phyloP scores from a whole-genome alignment of 2,797 vertebrate species.

The Cossypha polioptera region DNA sequence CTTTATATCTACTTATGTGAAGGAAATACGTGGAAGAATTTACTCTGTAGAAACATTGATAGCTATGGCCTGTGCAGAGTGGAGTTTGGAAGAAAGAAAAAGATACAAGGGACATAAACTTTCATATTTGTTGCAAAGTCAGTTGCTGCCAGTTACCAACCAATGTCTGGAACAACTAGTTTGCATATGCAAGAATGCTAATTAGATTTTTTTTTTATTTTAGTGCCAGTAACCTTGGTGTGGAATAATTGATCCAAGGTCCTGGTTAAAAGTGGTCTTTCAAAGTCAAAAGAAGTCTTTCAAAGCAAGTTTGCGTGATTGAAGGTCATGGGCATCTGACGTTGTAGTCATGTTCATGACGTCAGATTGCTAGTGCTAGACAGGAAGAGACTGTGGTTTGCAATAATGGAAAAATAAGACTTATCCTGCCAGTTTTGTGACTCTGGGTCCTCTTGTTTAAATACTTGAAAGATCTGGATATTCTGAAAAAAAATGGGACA shows the following conservation, averaged over 20 bases:
- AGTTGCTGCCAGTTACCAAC: conserved; percentile 9
- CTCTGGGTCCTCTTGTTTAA: conserved; percentile 60
- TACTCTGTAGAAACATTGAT: background rate
- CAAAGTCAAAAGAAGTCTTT: background rate
- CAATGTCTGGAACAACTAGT: background rate
- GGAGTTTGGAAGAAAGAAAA: background rate
- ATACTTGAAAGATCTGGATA: conserved; percentile 46
- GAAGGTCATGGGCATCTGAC: conserved; percentile 38
- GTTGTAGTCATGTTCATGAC: conserved; percentile 25
- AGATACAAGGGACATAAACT: background rate
- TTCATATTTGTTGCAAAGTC: background rate
- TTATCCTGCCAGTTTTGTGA: conserved; percentile 42
- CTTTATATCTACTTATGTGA: background rate
- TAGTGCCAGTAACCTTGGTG: conserved; percentile 33
- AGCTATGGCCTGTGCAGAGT: background rate
- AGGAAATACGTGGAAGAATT: background rate
- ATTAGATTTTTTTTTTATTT: conserved; percentile 52
- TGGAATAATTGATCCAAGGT: conserved; percentile 21
- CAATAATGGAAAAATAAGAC: conserved; percentile 42
- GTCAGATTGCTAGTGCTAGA: conserved; percentile 49
- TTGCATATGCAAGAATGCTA: conserved; percentile 49
- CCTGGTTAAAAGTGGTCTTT: conserved; percentile 53
- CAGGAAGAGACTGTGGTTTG: conserved; percentile 47
- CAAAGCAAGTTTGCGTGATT: conserved; percentile 39
- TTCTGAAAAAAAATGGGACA: conserved; percentile 51